Conservation (phyloP, 1,140 invertebrate genomes). For the Drosophila sturtevanti region DNA sequence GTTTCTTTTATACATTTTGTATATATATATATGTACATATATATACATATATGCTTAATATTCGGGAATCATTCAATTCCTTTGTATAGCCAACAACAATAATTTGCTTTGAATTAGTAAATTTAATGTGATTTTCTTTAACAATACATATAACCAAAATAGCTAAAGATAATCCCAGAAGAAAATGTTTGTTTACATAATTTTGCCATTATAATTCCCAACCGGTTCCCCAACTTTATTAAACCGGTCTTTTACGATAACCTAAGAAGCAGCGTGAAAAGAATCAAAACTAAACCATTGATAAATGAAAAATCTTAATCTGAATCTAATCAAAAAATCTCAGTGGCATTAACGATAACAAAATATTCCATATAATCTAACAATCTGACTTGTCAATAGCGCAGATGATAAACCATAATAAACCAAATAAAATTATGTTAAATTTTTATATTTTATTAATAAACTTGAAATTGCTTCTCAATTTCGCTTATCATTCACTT, state of each 20-base stretch:
- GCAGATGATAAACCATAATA: too few species aligned
- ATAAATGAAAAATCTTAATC: too few species aligned
- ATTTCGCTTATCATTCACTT: constrained; percentile 3
- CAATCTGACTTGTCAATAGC: too few species aligned
- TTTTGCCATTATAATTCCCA: not conserved
- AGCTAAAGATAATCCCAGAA: not conserved
- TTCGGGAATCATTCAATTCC: not conserved
- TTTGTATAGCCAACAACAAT: not conserved
- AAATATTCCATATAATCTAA: too few species aligned
- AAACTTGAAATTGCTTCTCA: not conserved
- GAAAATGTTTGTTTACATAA: not conserved
- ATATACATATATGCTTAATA: not conserved
- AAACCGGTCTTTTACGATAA: too few species aligned
- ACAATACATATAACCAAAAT: too few species aligned
- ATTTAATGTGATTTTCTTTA: not conserved
- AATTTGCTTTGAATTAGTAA: not conserved
- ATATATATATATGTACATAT: too few species aligned
- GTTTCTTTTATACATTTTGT: not conserved
- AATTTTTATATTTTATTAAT: not conserved
- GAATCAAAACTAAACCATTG: too few species aligned
- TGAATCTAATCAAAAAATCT: too few species aligned
- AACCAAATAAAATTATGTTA: not conserved
- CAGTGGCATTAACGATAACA: too few species aligned
- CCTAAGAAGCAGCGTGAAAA: too few species aligned
- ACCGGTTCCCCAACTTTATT: too few species aligned